Percentiles rank a stretch among this genome's conserved stretches.
phyloP scores from a whole-genome alignment of 2,797 vertebrate genomes.

The Chanos chanos region DNA sequence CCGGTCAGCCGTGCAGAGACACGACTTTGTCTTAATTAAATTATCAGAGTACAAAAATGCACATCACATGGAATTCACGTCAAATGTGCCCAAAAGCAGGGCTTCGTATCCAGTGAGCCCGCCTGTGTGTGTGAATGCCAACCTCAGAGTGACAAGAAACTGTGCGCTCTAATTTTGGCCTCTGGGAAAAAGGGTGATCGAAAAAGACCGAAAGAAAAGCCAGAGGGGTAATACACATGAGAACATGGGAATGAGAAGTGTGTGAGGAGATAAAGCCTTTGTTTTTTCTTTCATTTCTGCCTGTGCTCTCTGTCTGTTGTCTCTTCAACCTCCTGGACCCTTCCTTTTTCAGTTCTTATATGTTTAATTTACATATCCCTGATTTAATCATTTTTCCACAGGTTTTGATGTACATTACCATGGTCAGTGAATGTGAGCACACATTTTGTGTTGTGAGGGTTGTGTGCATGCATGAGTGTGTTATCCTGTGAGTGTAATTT shows the following conservation, averaged over 20 bases:
- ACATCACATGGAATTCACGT: slow-evolving; percentile 70
- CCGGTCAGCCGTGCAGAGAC: slow-evolving; percentile 25
- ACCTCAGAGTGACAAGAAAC: too few species aligned
- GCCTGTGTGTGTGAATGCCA: background rate
- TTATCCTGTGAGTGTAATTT: too few species aligned
- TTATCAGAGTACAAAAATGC: slow-evolving; percentile 70
- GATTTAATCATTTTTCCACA: too few species aligned
- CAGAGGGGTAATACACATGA: background rate
- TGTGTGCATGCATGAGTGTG: too few species aligned
- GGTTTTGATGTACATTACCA: too few species aligned
- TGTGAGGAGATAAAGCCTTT: slow-evolving; percentile 23
- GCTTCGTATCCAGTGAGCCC: too few species aligned
- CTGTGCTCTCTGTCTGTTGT: too few species aligned
- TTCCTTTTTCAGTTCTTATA: too few species aligned
- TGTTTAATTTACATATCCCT: too few species aligned
- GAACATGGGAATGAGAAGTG: slow-evolving; percentile 26
- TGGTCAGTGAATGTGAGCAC: too few species aligned
- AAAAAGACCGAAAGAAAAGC: slow-evolving; percentile 41
- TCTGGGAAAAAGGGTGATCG: slow-evolving; percentile 69
- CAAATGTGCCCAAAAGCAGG: slow-evolving; percentile 65
- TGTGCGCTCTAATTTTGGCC: slow-evolving; percentile 66
- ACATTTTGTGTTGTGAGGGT: too few species aligned
- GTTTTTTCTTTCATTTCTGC: slow-evolving; percentile 19
- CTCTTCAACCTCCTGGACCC: too few species aligned
- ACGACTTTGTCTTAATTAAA: slow-evolving; percentile 67